Evolutionary conservation across 2,113 vertebrate species (phyloP), one percentile per base, ranked within the genome.

Genomic region (Etia nguti): DNA sequence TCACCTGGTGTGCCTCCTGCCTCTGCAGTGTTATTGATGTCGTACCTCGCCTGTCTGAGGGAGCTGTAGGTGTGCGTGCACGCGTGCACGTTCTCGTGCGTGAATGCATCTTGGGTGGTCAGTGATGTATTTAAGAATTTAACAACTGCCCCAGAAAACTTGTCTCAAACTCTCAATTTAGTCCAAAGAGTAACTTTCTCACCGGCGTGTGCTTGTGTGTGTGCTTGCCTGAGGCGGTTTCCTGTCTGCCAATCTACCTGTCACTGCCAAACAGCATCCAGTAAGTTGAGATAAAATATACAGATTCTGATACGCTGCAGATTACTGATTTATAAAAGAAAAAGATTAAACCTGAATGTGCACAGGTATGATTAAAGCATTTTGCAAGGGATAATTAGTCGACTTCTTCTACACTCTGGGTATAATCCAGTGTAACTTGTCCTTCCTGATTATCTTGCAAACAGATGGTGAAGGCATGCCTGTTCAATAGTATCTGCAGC

Each of bases 1-100:
- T 91, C 84, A 90, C 89, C 87, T 84, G 85, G 83, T 26, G 75
- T 84, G 54, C 83, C 83, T 88, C 86, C 59, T 85, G 75, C 87
- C 62, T 86, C 57, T 85, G 83, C 86, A 75, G 81, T 43, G 65
- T 84, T 90, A 93, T 89, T 86, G 93, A 90, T 93, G 87, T 84
- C 4, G 20, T 85, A 85, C 70, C 48, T 60, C 52, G 68, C 81
- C 86, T 57, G 36, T 77, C 62, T 60, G 26, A 68, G 80, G 8
- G 81, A 75, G 52, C 75, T 52, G 41, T 65, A 56, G 50, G 77
- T 79, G 85, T 80, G 75, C 10, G 38, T 31, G 20, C 36, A 29
- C 60, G 56, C 55, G 16, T 46, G 41, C 36, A 18, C 29, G 13
- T 43, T 38, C 11, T 41, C 56, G 7, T 18, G 2, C 41, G 54